A percentile compares a stretch with the other conserved stretches of the same genome.
These are phyloP conservation scores for Temnothorax ravouxi DNA, from an alignment of 2,888 invertebrate genomes.

Conservation along the genomic window DNA sequence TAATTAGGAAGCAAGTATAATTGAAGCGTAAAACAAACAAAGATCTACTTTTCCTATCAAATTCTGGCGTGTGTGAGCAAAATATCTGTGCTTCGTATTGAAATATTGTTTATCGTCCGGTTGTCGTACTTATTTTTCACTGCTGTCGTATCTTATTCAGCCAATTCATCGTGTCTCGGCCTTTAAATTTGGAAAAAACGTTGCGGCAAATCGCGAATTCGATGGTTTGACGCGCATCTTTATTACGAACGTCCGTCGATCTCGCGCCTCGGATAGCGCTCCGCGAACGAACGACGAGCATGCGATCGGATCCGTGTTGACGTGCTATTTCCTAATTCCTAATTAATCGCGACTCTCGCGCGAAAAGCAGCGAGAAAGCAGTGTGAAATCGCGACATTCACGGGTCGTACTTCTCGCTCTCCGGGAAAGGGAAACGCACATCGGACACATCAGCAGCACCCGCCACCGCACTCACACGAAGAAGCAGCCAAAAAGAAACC, in stretches of 20 bases:
- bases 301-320: constrained; percentile 38
- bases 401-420: constrained; percentile 22
- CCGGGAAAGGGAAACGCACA: constrained; percentile 57
- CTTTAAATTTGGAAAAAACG: background rate
- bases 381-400: constrained; percentile 19
- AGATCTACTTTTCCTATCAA: background rate
- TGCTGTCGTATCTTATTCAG: background rate
- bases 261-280: constrained; percentile 7
- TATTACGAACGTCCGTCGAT: constrained; percentile 43
- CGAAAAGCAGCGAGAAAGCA: background rate
- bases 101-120: background rate
- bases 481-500: constrained; percentile 62
- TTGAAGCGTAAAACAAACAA: background rate
- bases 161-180: constrained; percentile 5
- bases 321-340: constrained; percentile 38
- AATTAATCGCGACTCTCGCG: constrained; percentile 31
- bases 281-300: constrained; percentile 25
- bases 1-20: background rate
- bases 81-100: background rate
- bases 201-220: constrained; percentile 18
- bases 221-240: constrained; percentile 11
- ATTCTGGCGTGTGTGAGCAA: background rate
- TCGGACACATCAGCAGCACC: constrained; percentile 65
- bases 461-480: constrained; percentile 68
- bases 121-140: background rate